These are phyloP conservation scores for Oryctes rhinoceros DNA, from an alignment of 1,140 invertebrate species.

Conservation along the genomic window DNA sequence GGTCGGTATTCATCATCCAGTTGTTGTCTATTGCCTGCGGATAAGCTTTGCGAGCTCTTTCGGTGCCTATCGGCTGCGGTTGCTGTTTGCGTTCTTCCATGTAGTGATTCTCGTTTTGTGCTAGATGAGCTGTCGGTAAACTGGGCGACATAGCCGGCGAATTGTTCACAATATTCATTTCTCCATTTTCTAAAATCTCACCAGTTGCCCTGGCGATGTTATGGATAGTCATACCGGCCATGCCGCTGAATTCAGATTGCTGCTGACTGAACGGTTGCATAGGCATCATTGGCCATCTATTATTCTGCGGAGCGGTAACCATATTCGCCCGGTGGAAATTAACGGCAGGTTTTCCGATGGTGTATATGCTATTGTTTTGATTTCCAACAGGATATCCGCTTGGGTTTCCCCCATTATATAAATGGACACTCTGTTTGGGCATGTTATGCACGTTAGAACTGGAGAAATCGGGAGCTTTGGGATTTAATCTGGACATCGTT, in stretches of 20 bases:
- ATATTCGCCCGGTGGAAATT: slow-evolving; percentile 42
- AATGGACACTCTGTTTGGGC: slow-evolving; percentile 24
- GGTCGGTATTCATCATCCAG: slow-evolving; percentile 68
- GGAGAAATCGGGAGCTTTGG: slow-evolving; percentile 86
- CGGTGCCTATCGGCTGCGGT: slow-evolving; percentile 79
- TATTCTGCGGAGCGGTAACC: slow-evolving; percentile 44
- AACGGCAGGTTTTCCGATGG: slow-evolving; percentile 35
- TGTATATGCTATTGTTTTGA: slow-evolving; percentile 27
- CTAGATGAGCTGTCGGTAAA: slow-evolving; percentile 56
- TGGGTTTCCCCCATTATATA: slow-evolving; percentile 35
- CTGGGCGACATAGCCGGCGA: slow-evolving; percentile 73
- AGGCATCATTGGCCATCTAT: slow-evolving; percentile 53
- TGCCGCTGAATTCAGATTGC: slow-evolving; percentile 53
- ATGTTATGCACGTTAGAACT: slow-evolving; percentile 55
- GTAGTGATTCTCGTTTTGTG: slow-evolving; percentile 53
- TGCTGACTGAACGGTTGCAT: slow-evolving; percentile 54
- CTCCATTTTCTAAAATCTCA: slow-evolving; percentile 65
- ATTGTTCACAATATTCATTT: slow-evolving; percentile 56
- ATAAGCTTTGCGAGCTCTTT: slow-evolving; percentile 73
- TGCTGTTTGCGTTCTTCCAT: slow-evolving; percentile 73
- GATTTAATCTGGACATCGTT: slow-evolving; percentile 82
- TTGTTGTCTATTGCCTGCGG: slow-evolving; percentile 65
- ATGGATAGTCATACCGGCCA: slow-evolving; percentile 62
- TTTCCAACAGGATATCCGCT: slow-evolving; percentile 37
- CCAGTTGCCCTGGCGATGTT: slow-evolving; percentile 63